Evolutionary conservation across 1,140 invertebrate species (phyloP).

Genomic region (Cheumatopsyche charites): DNA sequence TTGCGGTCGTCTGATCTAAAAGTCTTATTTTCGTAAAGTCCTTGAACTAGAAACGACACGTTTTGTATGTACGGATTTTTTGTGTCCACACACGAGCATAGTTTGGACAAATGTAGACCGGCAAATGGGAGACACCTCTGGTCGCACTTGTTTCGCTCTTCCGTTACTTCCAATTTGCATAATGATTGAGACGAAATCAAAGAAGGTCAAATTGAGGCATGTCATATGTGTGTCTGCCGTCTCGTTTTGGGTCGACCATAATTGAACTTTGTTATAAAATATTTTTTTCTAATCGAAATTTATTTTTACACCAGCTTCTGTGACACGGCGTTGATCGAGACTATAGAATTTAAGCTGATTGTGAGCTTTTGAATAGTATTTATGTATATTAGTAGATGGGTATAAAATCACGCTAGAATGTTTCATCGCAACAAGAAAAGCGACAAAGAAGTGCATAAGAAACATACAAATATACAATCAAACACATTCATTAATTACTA

Average conservation of each 20-base stretch:
- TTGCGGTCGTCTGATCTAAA: no score
- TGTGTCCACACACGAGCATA: neutral
- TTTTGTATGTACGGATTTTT: constrained; percentile 1
- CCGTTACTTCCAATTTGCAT: constrained; percentile 44
- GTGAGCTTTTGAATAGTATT: no score
- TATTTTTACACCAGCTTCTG: neutral
- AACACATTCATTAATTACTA: no score
- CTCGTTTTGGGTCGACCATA: neutral
- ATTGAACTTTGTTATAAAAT: neutral
- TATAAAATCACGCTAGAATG: no score
- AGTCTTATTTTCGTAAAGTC: neutral
- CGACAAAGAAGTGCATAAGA: no score
- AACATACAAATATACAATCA: no score
- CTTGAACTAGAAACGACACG: constrained; percentile 19
- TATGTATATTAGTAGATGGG: no score
- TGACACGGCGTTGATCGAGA: no score
- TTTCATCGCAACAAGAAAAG: no score
- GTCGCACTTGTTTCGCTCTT: constrained; percentile 33
- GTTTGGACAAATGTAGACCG: constrained; percentile 29
- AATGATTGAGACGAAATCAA: constrained; percentile 41
- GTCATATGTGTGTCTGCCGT: neutral
- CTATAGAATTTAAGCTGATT: no score
- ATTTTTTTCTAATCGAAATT: neutral
- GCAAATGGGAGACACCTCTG: constrained; percentile 14
- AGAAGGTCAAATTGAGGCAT: constrained; percentile 34